phyloP scores from a whole-genome alignment of 1,140 invertebrate genomes.

The Pristionchus pacificus region DNA sequence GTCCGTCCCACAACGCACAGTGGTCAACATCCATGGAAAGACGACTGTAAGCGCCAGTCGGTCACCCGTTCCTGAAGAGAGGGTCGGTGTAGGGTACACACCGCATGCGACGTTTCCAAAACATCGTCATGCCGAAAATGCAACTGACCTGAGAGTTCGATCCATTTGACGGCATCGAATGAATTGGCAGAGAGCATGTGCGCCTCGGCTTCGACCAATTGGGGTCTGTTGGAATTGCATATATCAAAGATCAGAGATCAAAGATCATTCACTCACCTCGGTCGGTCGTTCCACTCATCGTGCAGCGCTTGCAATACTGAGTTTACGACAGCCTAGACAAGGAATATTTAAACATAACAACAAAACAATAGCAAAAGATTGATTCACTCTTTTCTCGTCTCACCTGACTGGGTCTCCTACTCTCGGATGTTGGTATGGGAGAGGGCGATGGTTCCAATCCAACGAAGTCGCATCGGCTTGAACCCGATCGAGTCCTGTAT shows the following conservation, averaged over 20 bases:
- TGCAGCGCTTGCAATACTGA: neutral
- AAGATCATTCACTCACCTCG: no score
- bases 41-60: conserved; percentile 6
- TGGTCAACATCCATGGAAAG: conserved; percentile 18
- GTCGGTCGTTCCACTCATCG: neutral
- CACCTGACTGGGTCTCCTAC: neutral
- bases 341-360: neutral
- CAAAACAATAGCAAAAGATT: neutral
- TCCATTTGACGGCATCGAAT: neutral
- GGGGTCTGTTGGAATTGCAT: no score
- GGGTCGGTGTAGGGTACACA: neutral
- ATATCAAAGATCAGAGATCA: no score
- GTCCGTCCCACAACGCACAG: conserved; percentile 2
- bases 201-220: neutral
- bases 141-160: neutral
- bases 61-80: neutral
- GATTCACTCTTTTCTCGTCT: neutral
- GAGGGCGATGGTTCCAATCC: neutral
- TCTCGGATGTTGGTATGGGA: neutral
- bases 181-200: neutral
- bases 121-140: no score
- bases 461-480: neutral
- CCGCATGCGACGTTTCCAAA: neutral
- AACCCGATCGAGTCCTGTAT: no score
- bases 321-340: neutral